Base-by-base conservation (phyloP, 2,113 vertebrate genomes). In the Plectropomus leopardus region DNA sequence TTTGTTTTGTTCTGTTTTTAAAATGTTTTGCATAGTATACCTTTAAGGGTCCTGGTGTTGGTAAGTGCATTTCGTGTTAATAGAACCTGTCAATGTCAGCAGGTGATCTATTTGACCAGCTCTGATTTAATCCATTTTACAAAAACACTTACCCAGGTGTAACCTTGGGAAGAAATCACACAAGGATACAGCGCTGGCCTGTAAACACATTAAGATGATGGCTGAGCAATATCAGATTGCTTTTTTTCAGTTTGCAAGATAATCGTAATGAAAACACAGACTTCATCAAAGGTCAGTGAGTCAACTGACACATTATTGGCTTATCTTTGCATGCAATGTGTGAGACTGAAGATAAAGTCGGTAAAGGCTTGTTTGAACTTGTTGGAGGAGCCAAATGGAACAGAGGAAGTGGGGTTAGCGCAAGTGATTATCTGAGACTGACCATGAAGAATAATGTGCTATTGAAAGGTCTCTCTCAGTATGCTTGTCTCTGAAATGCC, bases 251-350 rank as follows among this genome's bases (percentile, higher is more conserved):
- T 47, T 44, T 73, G 58, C 23, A 10, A 71, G 40, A 64, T 68
- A 80, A 79, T 81, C 78, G 48, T 40, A 78, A 47, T 78, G 69
- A 71, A 80, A 90, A 72, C 63, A 63, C 1, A 28, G 58, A 85
- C 82, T 81, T 68, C 50, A 84, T 72, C 34, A 60, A 26, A 73
- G 80, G 87, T 82, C 72, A 81, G 47, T 45, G 71, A 76, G 51
- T 67, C 72, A 83, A 47, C 23, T 36, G 51, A 75, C 74, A 82
- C 80, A 30, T 76, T 64, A 73, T 44, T 74, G 47, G 51, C 82
- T 91, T 81, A 83, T 88, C 83, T 70, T n/a, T 70, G 69, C 66
- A 63, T 48, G 68, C 63, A 21, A 64, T 47, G 66, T 66, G 83
- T 76, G 78, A 78, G 57, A 77, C 51, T 64, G 51, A 75, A 76